Conservation (phyloP, 2,797 vertebrate genomes). For the Buphagus erythrorhynchus region DNA sequence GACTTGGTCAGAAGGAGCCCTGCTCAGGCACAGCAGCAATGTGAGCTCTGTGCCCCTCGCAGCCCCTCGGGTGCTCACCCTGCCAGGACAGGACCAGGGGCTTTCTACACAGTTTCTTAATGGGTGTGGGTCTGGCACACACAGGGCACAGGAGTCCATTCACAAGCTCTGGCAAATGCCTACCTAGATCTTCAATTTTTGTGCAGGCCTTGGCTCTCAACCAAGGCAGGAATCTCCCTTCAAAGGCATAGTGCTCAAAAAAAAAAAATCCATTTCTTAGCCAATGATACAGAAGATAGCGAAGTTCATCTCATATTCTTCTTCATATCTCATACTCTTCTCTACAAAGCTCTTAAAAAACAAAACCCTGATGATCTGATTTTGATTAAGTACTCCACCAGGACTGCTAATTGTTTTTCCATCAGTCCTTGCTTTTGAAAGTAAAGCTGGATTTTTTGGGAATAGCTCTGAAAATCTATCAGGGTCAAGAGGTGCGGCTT, state of each 20-base stretch:
- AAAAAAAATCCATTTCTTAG: not conserved
- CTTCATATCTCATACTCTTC: not conserved
- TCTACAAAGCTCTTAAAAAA: not conserved
- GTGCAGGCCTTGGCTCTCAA: not conserved
- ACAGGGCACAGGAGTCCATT: not conserved
- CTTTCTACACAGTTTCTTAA: not conserved
- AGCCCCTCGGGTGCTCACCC: accelerated
- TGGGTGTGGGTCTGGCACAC: not conserved
- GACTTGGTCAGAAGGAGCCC: not conserved
- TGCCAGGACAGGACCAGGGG: not conserved
- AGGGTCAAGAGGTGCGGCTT: not conserved
- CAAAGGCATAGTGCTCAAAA: not conserved
- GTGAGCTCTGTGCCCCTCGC: not conserved
- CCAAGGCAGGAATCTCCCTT: not conserved
- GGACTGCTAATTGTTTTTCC: not conserved
- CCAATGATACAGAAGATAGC: not conserved
- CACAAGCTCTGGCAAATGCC: not conserved
- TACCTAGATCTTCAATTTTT: not conserved
- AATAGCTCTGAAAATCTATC: not conserved
- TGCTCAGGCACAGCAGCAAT: not conserved
- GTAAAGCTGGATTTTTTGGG: not conserved
- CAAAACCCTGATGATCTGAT: not conserved
- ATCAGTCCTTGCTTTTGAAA: not conserved
- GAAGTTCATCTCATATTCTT: not conserved
- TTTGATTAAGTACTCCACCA: not conserved